Base-by-base conservation (phyloP, 2,888 invertebrate genomes). In the Tholera decimalis region DNA sequence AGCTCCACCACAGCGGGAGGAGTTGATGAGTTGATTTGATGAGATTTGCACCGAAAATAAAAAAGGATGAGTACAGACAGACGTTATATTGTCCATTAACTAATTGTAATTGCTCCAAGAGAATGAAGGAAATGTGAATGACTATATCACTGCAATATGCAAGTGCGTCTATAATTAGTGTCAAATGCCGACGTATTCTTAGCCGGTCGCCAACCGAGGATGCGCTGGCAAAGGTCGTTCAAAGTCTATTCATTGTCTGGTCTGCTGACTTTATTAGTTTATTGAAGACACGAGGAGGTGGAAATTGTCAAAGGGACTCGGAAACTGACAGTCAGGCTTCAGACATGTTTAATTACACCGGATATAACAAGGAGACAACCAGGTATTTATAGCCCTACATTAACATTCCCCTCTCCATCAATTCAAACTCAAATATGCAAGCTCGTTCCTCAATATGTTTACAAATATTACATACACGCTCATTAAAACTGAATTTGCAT, bases 401-500 rank as follows among this genome's bases (percentile, higher is more conserved):
- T 65, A 58, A 33, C 26, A 76, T 71, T 71, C 72, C 35, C 30
- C 44, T 68, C 71, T 74, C 58, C 72, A 60, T 76, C 54, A 54
- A 50, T 55, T 4, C 33, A 15, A n/a, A 50, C 53, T 76, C 33
- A 76, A 57, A 58, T 71, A 71, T 65, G 59, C 60, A 61, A 71
- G 44, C 57, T 56, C 44, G 33, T 76, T 35, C 54, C 57, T 54
- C 65, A 54, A 71, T 59, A 56, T 57, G 65, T 65, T 77, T 55
- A 77, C 60, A 57, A 71, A 65, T 50, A 71, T 75, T 65, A 71
- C 54, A 50, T 18, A 65, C 24, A 50, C 49, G 18, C 77, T 72
- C 61, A 77, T 75, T 75, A 75, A 75, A 71, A 57, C 57, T 65
- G 37, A 54, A 76, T 76, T 65, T 58, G 46, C 74, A 76, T 71